Percentiles rank a stretch among this genome's conserved stretches.
phyloP scores from a whole-genome alignment of 1,140 invertebrate genomes.

The Pinna nobilis region DNA sequence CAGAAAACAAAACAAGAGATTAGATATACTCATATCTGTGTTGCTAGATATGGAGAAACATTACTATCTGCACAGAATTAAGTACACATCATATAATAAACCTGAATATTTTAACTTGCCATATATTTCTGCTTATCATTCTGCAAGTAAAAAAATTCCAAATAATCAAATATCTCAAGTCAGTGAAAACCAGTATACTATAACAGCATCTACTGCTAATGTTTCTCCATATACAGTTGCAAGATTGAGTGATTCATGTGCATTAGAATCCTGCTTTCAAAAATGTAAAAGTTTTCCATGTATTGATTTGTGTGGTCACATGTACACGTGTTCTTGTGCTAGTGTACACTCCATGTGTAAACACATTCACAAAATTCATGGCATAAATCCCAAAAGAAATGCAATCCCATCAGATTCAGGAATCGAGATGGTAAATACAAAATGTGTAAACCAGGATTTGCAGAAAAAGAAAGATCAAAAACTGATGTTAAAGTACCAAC shows the following conservation, averaged over 20 bases:
- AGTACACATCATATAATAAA: background rate
- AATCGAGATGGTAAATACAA: background rate
- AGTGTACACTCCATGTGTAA: background rate
- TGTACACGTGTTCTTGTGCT: constrained; percentile 1
- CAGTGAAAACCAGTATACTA: background rate
- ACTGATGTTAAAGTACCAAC: background rate
- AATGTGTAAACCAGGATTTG: background rate
- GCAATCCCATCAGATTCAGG: background rate
- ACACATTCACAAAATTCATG: constrained; percentile 3
- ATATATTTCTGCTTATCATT: no score
- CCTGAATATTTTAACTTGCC: background rate
- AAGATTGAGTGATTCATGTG: background rate
- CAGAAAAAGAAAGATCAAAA: background rate
- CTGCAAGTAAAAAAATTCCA: no score
- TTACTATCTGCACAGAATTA: background rate
- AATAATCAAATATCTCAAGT: background rate
- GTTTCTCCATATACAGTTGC: no score
- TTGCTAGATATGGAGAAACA: constrained; percentile 20
- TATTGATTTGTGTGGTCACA: constrained; percentile 1
- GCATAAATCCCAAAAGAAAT: background rate
- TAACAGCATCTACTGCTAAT: background rate
- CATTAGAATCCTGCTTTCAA: background rate
- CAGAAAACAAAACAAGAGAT: constrained; percentile 8
- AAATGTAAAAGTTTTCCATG: constrained; percentile 20
- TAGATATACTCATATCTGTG: constrained; percentile 6